Percentiles rank a stretch among this genome's conserved stretches.
These are phyloP conservation scores for Hippocampus mohnikei DNA, from an alignment of 2,113 vertebrate species.

Conservation along the genomic window DNA sequence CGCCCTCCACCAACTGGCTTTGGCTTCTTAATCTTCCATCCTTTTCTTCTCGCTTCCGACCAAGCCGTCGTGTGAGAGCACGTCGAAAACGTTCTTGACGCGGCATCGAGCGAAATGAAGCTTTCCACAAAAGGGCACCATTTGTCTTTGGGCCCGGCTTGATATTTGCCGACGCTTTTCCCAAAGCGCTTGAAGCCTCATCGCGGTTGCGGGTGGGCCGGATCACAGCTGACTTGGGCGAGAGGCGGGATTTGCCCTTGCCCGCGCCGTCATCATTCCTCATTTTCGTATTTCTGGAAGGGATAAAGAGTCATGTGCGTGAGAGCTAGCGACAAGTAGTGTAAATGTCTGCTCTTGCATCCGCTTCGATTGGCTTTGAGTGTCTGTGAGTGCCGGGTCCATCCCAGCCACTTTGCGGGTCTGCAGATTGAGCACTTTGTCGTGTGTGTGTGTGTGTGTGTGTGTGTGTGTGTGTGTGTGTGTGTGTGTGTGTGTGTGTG, in stretches of 20 bases:
- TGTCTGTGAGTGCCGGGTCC: constrained; percentile 63
- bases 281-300: neutral
- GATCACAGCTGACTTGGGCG: neutral
- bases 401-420: constrained; percentile 52
- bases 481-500: constrained; percentile 1
- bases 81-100: neutral
- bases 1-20: no score
- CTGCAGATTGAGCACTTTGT: constrained; percentile 14
- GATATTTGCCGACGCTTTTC: neutral
- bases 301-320: neutral
- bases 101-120: neutral
- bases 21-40: no score
- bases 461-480: no score
- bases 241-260: neutral
- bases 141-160: neutral
- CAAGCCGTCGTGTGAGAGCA: neutral
- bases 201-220: neutral
- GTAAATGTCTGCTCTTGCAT: constrained; percentile 52
- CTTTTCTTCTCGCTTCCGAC: neutral
- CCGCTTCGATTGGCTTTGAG: constrained; percentile 69
- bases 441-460: constrained; percentile 5
- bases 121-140: no score
- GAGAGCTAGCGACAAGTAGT: constrained; percentile 30
- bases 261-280: neutral
- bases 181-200: neutral